Evolutionary conservation across 2,888 invertebrate species (phyloP).

Genomic region (Drosophila villosipedis): DNA sequence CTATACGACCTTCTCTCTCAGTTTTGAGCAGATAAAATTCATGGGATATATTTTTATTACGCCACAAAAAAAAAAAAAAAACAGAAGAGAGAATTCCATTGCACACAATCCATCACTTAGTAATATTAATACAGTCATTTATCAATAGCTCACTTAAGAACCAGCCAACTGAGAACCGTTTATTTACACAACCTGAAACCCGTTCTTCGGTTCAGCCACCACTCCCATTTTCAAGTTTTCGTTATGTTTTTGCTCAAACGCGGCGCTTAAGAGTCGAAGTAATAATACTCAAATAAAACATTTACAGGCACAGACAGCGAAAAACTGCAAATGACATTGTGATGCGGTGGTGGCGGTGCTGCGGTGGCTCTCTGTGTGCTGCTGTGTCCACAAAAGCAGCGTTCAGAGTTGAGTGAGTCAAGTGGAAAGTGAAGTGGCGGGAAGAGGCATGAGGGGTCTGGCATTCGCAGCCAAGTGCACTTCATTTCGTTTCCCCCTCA

Average conservation of each 20-base stretch:
- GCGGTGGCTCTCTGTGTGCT: constrained; percentile 3
- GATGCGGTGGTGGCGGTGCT: constrained; percentile 16
- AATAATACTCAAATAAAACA: constrained; percentile 79
- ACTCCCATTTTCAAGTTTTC: neutral
- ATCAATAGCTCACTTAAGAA: constrained; percentile 28
- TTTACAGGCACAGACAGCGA: constrained; percentile 75
- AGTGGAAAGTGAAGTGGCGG: constrained; percentile 68
- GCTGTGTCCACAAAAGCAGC: constrained; percentile 59
- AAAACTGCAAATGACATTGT: constrained; percentile 76
- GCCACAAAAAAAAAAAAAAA: neutral
- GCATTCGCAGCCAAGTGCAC: constrained; percentile 65
- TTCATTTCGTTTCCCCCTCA: constrained; percentile 69
- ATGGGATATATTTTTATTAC: neutral
- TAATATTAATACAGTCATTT: constrained; percentile 9
- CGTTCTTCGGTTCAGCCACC: neutral
- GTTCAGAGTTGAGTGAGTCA: constrained; percentile 71
- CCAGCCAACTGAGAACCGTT: constrained; percentile 15
- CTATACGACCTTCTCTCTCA: neutral
- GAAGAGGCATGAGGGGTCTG: neutral
- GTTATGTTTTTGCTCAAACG: constrained; percentile 38
- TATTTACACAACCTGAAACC: constrained; percentile 39
- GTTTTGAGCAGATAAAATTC: neutral
- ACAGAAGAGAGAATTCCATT: neutral
- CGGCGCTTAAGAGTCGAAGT: constrained; percentile 72
- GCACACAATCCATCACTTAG: neutral